Base-by-base conservation (phyloP, 2,797 vertebrate species). In the Spheniscus humboldti region DNA sequence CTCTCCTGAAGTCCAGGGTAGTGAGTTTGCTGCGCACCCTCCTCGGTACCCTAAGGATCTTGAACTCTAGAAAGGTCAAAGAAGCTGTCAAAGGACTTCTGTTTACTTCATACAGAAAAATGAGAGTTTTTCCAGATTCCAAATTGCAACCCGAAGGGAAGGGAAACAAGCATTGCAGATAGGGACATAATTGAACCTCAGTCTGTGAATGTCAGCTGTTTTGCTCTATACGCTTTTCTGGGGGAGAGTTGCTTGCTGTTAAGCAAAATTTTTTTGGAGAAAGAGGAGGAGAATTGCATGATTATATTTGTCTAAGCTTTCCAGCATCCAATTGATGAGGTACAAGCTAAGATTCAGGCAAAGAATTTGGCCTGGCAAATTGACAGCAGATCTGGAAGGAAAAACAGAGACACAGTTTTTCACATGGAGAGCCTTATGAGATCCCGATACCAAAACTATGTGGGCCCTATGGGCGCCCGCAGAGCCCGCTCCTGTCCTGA, bases 381-480 rank as follows among this genome's bases (percentile, higher is more conserved):
- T 59, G 23, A 55, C 57, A 76, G 56, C 79, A 72, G 15, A 64
- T 64, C 25, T 69, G 57, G n/a, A 75, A 71, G 33, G 43, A 69
- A 56, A 74, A 63, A 18, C 18, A 75, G 48, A 56, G 31, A 69
- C 39, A 4, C 17, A 16, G 7, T 41, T 80, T 80, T 69, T 80
- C 68, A 64, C 30, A 22, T 20, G 31, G 63, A 60, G 25, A 53
- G 22, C n/a, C 75, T 33, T 64, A 57, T 18, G 33, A 75, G 39
- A 53, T 64, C 33, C 27, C 1, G 3, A 25, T 48, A 69, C 22
- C 50, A 69, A 85, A 80, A 43, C 23, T 41, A 5, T 18, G 30
- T 31, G 56, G 37, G 37, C 18, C 25, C 14, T 57, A 2, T 3
- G 6, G 39, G 56, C 2, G 3, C 31, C 14, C 2, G 1, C 45